Percentiles rank a stretch among this genome's conserved stretches.
Evolutionary conservation across 2,113 vertebrate genomes (phyloP).

Genomic region (Herpailurus yagouaroundi): DNA sequence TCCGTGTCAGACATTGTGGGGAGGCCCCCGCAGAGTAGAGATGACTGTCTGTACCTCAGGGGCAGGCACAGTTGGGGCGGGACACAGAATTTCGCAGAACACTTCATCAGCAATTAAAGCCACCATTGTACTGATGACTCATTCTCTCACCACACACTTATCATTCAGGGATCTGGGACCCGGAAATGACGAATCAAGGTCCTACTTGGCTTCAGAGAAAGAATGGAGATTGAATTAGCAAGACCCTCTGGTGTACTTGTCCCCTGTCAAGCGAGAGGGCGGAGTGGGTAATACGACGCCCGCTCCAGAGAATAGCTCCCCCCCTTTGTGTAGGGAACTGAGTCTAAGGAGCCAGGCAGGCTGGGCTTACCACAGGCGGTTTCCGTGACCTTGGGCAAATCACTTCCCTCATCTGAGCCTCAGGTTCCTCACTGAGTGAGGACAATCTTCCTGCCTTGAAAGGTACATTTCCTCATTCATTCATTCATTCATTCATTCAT

Average conservation of each 20-base stretch:
- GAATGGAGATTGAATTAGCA: neutral
- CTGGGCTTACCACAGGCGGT: neutral
- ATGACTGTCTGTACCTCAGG: neutral
- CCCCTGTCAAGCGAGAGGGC: neutral
- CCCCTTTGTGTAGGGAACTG: neutral
- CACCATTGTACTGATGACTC: constrained; percentile 54
- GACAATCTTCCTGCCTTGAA: constrained; percentile 38
- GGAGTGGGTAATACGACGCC: neutral
- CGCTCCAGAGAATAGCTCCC: neutral
- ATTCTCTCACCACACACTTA: neutral
- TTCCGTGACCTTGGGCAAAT: constrained; percentile 20
- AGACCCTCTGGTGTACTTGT: neutral
- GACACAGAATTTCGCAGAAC: constrained; percentile 9
- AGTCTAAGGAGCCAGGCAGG: neutral
- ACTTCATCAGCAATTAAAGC: constrained; percentile 54
- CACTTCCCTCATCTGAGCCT: constrained; percentile 37
- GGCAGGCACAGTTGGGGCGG: neutral
- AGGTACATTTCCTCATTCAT: neutral
- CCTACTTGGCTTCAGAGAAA: constrained; percentile 16
- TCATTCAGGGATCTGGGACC: neutral
- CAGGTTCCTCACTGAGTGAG: constrained; percentile 20
- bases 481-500: neutral
- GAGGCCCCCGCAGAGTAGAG: neutral
- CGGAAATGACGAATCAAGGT: constrained; percentile 35
- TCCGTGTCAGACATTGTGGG: neutral